Evolutionary conservation across 2,888 invertebrate genomes (phyloP), one percentile per base, ranked within the genome.

Genomic region (Drosophila fulvimacula): DNA sequence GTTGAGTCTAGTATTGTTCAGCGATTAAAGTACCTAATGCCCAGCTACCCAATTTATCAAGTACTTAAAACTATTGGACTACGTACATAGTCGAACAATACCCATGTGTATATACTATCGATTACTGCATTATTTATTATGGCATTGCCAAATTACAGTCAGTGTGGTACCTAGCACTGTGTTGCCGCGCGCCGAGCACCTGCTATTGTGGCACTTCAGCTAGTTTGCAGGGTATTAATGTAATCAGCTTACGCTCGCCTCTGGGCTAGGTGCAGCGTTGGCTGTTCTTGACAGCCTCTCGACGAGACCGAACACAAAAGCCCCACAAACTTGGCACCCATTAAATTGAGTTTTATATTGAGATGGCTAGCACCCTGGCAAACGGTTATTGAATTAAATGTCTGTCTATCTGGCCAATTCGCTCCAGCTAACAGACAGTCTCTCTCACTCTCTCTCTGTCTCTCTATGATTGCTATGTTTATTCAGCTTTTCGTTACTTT

Each of bases 261-360:
- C 15, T 17, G 9, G 59, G 15, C n/a, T 36, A 9, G 34, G 53
- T 56, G 64, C 57, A 46, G 52, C 81, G 58, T 32, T 68, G 67
- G 68, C 76, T 82, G 83, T 34, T 74, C 73, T 73, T 81, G 81
- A 86, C 86, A 81, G 83, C 49, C 86, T 70, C 66, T 76, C 82
- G 53, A 51, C 63, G 42, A 62, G 55, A 46, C 46, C 72, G 49
- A 58, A 51, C 64, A 69, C 79, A 65, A 74, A 75, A 73, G 76
- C 82, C 61, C 57, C 79, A 60, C 60, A 57, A 68, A 79, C 70
- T 86, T 82, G 81, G 71, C 71, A 77, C 67, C 74, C 83, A 77
- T 82, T 86, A 86, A 81, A 86, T 82, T 86, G 79, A 86, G 86
- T 82, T 86, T 80, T 81, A 73, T 82, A 76, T 69, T 66, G 76